Base-by-base conservation (phyloP, 2,797 vertebrate genomes). In the Enteromius radiatus region DNA sequence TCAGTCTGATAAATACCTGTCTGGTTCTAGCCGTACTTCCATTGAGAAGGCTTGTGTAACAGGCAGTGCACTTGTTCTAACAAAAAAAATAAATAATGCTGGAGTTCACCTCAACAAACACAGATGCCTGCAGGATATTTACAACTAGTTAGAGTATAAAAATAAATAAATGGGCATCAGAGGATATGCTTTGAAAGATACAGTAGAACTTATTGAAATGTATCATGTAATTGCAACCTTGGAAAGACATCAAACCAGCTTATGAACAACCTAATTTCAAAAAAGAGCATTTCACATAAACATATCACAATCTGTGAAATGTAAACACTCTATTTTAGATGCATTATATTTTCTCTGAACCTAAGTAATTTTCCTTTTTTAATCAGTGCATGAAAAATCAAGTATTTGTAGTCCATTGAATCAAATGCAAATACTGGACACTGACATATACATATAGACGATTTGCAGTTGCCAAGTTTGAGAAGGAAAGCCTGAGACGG, bases 31-130 rank as follows among this genome's bases (percentile, higher is more conserved):
- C 70, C 70, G 78, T 69, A 43, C 73, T 56, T 49, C 28, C 26
- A 43, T 61, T 49, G 9, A 75, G 61, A 82, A 41, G 75, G 68
- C 23, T 85, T 85, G 84, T 76, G 65, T 70, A 85, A 83, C 59
- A 85, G 61, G 14, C 26, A n/a, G 76, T 78, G 75, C 33, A 70
- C 45, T 78, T 61, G 17, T 76, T 26, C 54, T 78, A 11, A 36
- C 5, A 14, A 5, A 59, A 59, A 56, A 59, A 56, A 49, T 0
- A 43, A 19, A 56, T 52, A 80, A 67, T 82, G 54, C 47, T 64
- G 80, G 33, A 67, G 73, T 79, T 70, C 23, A 31, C 15, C 65
- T 23, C 83, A 56, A 75, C 33, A 74, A 76, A 73, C 75, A 47
- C 38, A 4, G 5, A 33, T 28, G 23, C 10, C 56, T 28, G 4